Base-by-base conservation (phyloP, 2,797 vertebrate genomes). In the Liasis olivaceus region DNA sequence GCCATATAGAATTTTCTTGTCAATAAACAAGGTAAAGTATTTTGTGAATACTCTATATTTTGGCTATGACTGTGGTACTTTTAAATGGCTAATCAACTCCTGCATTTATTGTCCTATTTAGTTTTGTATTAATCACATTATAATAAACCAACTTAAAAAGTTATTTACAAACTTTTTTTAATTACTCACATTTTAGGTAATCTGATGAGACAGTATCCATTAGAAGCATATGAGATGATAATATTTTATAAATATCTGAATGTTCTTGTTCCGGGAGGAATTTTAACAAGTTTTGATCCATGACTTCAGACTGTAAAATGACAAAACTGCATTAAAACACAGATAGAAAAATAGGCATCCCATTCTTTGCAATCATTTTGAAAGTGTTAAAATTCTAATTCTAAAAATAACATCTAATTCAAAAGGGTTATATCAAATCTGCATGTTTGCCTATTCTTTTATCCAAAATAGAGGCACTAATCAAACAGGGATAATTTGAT, bases 181-280 rank as follows among this genome's bases (percentile, higher is more conserved):
- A 81, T 81, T 95, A 98, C 98, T 97, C 97, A 98, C 98, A 97
- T 97, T 98, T 98, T 95, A 98, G 93, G 95, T 97, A 97, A 96
- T 97, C 97, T 0, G 97, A 95, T 95, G 97, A 97, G 85, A 97
- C 95, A 96, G 97, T 95, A 90, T 98, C 98, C 2, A 97, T 97
- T 95, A 97, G 94, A 94, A 98, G 96, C 97, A 98, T 96, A 90
- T 97, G 98, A 94, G 98, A 98, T 95, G 98, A 98, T 81, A 98
- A 95, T 95, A 98, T 97, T 97, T 98, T 98, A 97, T 98, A 98
- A 95, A 98, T 97, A 95, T 98, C 98, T 87, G 98, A 98, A 95
- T 98, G 98, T 93, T 98, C 98, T 97, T 98, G 98, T 94, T 98
- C 98, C 91, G 98, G 98, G 93, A 98, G 98, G 96, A 98, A 98